Conservation (phyloP, 2,888 invertebrate species). For the Thyatira batis region DNA sequence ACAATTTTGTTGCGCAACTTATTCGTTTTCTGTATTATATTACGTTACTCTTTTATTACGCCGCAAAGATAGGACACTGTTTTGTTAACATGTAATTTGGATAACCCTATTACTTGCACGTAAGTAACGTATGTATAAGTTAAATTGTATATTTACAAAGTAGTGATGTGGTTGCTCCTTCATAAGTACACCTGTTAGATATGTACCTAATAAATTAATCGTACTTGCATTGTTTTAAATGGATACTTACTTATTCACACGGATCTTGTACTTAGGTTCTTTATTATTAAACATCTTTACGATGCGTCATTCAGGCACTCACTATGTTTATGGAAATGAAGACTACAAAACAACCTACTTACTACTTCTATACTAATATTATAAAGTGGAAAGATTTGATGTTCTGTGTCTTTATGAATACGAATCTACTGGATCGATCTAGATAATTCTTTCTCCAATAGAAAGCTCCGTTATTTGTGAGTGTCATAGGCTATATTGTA, state of each 20-base stretch:
- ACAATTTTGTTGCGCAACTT: background rate
- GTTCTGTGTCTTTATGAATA: no score
- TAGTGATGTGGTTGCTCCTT: background rate
- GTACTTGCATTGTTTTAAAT: slow-evolving; percentile 2
- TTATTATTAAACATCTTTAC: background rate
- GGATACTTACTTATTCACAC: slow-evolving; percentile 4
- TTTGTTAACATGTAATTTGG: background rate
- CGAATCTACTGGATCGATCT: no score
- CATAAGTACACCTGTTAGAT: background rate
- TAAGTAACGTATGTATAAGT: background rate
- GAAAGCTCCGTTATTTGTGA: no score
- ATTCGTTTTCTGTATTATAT: background rate
- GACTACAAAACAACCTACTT: no score
- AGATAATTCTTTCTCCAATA: no score
- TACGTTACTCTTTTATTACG: background rate
- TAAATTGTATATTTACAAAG: no score
- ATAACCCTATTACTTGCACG: background rate
- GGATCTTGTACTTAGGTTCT: background rate
- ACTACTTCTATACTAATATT: no score
- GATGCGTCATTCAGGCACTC: background rate
- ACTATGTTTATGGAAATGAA: no score
- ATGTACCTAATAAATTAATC: background rate
- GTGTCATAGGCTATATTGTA: no score
- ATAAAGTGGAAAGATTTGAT: no score
- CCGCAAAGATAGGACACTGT: background rate